phyloP scores from a whole-genome alignment of 2,888 invertebrate species.

The Polydesmus complanatus region DNA sequence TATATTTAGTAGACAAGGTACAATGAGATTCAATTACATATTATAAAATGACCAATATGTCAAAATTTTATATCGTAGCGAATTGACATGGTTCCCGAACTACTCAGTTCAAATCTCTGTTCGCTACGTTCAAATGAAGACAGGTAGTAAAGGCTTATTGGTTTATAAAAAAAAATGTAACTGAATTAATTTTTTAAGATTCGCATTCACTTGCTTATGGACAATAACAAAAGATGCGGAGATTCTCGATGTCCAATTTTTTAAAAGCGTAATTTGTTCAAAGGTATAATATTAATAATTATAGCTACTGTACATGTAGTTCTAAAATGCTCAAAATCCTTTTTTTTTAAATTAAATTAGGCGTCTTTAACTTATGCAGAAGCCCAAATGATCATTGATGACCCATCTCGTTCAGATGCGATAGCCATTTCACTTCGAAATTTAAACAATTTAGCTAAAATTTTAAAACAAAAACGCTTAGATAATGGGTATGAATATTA shows the following conservation, averaged over 20 bases:
- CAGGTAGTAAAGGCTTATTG: slow-evolving; percentile 38
- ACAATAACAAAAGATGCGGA: slow-evolving; percentile 72
- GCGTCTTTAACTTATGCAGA: slow-evolving; percentile 95
- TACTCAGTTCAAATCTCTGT: slow-evolving; percentile 89
- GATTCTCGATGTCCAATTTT: slow-evolving; percentile 63
- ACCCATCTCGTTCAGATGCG: slow-evolving; percentile 50
- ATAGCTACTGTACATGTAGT: neutral
- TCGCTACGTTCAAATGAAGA: slow-evolving; percentile 82
- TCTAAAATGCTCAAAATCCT: neutral
- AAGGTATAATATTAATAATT: slow-evolving; percentile 25
- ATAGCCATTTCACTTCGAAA: slow-evolving; percentile 62
- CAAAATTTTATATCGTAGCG: slow-evolving; percentile 31
- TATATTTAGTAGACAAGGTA: slow-evolving; percentile 78
- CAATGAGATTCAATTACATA: neutral
- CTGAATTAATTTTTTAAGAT: no score
- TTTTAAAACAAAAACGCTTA: slow-evolving; percentile 65
- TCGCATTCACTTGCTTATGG: slow-evolving; percentile 96
- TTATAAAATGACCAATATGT: neutral
- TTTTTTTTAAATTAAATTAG: slow-evolving; percentile 20
- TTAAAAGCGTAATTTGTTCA: slow-evolving; percentile 77
- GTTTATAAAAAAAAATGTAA: neutral
- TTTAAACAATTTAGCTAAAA: slow-evolving; percentile 78
- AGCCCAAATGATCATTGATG: slow-evolving; percentile 88
- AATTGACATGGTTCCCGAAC: slow-evolving; percentile 76
- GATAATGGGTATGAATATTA: slow-evolving; percentile 53